These are phyloP conservation scores for Aleiodes leptofemur DNA, from an alignment of 2,888 invertebrate genomes.

Conservation along the genomic window DNA sequence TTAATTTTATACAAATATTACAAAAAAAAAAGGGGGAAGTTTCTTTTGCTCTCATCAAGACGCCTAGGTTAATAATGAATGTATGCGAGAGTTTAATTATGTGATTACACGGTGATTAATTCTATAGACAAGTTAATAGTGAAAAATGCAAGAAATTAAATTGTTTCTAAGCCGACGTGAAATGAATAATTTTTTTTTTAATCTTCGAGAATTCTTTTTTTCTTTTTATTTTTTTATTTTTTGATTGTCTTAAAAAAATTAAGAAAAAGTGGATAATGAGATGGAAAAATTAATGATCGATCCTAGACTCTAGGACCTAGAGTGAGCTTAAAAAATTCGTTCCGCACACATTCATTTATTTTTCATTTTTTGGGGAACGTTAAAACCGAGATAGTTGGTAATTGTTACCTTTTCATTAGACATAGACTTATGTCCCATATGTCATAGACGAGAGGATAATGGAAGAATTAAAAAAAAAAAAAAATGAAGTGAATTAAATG, in stretches of 20 bases:
- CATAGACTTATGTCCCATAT: slow-evolving; percentile 43
- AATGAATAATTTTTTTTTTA: too few species aligned
- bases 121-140: slow-evolving; percentile 40
- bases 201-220: not conserved
- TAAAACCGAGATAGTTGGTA: slow-evolving; percentile 39
- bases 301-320: too few species aligned
- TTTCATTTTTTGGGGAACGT: slow-evolving; percentile 49
- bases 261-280: slow-evolving; percentile 23
- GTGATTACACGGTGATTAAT: slow-evolving; percentile 48
- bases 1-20: slow-evolving; percentile 44
- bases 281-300: slow-evolving; percentile 28
- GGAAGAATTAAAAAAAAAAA: slow-evolving; percentile 28
- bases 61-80: slow-evolving; percentile 44
- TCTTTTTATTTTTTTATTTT: slow-evolving; percentile 42
- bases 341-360: slow-evolving; percentile 65
- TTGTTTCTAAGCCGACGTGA: too few species aligned
- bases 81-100: slow-evolving; percentile 38
- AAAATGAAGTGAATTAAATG: slow-evolving; percentile 8
- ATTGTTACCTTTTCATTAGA: slow-evolving; percentile 15
- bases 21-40: slow-evolving; percentile 26
- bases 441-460: slow-evolving; percentile 44
- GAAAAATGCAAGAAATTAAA: slow-evolving; percentile 44
- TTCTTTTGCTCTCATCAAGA: slow-evolving; percentile 47
- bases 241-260: slow-evolving; percentile 39
- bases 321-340: slow-evolving; percentile 61